Evolutionary conservation across 2,797 vertebrate genomes (phyloP), one percentile per base, ranked within the genome.

Genomic region (Champsocephalus gunnari): DNA sequence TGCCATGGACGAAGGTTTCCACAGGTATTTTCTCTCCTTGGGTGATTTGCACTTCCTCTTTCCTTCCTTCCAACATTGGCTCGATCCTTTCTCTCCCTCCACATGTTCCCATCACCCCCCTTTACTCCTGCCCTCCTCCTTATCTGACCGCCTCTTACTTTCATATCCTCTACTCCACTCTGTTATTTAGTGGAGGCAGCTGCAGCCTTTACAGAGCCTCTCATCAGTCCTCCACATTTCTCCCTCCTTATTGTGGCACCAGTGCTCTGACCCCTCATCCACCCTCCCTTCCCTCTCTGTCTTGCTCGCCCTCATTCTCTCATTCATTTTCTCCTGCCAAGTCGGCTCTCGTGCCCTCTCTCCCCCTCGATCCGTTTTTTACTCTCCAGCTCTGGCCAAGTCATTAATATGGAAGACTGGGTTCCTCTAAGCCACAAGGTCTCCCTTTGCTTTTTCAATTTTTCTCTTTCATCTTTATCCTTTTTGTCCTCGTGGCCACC

Each of bases 291-390:
- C 43, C 64, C 38, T 66, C 66, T 68, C 79, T 45, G 21, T 73
- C 68, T 74, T 76, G 41, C 65, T 75, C 58, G 9, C 73, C 67
- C 86, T 84, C 69, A 58, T 87, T 79, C 77, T 71, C 78, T 74
- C 75, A 69, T 90, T 89, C 74, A 83, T 86, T 91, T 87, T 72
- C 82, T 85, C 81, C 78, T 88, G 88, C 90, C 88, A 85, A 83
- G 76, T 86, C 83, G 77, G 75, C 77, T 73, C 63, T 68, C 48
- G 13, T 60, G 50, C 70, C 45, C 55, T 19, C 41, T 67, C 64
- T 38, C 66, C 72, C 57, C 65, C 62, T 61, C 49, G 53, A 67
- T 69, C 61, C n/a, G 6, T 34, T 63, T 80, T 77, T 75, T 58
- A 47, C 77, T 76, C 71, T 78, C 67, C 51, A 44, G n/a, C 66